Conservation (phyloP, 2,113 vertebrate species). For the Rhea americana region DNA sequence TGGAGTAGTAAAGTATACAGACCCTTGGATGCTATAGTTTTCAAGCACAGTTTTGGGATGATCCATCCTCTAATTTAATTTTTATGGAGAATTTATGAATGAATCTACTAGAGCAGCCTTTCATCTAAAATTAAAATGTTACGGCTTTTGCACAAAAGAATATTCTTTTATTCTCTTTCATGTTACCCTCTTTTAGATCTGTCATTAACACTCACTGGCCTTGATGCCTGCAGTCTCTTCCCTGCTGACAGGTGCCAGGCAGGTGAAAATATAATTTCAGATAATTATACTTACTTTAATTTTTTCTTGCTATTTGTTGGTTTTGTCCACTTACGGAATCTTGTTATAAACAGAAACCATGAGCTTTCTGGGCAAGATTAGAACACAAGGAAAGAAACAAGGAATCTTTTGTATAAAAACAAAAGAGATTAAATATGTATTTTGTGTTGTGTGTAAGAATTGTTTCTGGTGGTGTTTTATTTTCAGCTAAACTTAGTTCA, state of each 20-base stretch:
- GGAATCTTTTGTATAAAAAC: neutral
- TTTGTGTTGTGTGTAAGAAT: neutral
- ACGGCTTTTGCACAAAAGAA: neutral
- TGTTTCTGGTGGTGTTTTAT: neutral
- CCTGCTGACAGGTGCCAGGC: neutral
- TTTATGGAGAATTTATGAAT: neutral
- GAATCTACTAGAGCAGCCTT: neutral
- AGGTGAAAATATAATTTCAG: neutral
- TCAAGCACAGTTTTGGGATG: neutral
- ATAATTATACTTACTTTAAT: neutral
- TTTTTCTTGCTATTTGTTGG: neutral
- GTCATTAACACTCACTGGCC: neutral
- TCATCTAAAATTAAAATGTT: neutral
- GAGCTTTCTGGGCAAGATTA: neutral
- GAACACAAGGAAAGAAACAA: neutral
- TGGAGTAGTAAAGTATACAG: neutral
- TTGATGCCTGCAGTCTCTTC: neutral
- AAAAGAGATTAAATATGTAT: neutral
- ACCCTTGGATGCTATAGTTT: neutral
- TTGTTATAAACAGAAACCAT: neutral
- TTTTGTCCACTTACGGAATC: neutral
- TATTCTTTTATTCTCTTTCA: neutral
- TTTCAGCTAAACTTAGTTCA: neutral
- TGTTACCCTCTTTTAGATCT: neutral
- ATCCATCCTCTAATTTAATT: neutral